Conservation (phyloP, 2,113 vertebrate species). For the Corapipo altera region DNA sequence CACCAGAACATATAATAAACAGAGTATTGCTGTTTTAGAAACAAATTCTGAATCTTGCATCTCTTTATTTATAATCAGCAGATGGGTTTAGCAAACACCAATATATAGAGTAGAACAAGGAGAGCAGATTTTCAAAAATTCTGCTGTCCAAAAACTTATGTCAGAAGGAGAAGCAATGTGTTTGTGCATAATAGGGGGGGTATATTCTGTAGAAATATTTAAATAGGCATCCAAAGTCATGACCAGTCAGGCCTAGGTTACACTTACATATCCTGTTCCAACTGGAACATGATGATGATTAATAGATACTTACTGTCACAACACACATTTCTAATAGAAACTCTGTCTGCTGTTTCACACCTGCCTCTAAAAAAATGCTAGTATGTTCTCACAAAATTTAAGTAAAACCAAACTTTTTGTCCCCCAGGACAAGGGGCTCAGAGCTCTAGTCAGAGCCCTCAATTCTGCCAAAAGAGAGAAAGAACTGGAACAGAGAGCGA, state of each 20-base stretch:
- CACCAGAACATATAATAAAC: fast-evolving
- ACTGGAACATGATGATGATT: background rate
- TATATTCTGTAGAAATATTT: background rate
- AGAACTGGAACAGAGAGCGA: background rate
- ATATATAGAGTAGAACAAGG: background rate
- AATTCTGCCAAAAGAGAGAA: background rate
- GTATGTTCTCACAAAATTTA: background rate
- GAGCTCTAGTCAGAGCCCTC: background rate
- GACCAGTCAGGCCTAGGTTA: background rate
- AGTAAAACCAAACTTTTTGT: background rate
- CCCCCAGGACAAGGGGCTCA: background rate
- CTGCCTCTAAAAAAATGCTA: background rate
- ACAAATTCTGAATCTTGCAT: background rate
- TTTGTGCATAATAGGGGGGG: background rate
- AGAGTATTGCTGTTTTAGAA: background rate
- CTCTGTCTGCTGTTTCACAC: background rate
- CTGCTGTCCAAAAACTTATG: background rate
- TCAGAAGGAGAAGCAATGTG: background rate
- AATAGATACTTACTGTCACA: background rate
- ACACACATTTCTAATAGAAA: background rate
- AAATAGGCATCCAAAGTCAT: background rate
- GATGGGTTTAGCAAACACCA: background rate
- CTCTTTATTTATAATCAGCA: background rate
- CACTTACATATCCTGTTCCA: background rate
- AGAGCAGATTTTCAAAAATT: background rate